These are phyloP conservation scores for Eulemur rufifrons DNA, from an alignment of 2,113 vertebrate species.

Conservation along the genomic window DNA sequence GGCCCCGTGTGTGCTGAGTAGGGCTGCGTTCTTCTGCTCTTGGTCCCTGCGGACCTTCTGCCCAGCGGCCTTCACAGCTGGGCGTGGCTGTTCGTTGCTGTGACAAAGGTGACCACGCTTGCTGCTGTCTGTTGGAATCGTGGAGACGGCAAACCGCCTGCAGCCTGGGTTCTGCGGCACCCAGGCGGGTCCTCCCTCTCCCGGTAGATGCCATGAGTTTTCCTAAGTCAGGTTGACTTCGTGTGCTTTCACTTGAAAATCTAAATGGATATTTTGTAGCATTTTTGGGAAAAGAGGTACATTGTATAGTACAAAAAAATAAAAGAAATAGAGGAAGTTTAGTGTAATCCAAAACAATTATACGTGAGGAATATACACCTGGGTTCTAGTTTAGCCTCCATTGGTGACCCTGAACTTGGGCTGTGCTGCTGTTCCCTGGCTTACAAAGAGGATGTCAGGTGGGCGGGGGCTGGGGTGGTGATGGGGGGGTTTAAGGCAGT, in stretches of 20 bases:
- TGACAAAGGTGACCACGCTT: rapidly evolving
- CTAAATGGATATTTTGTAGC: neutral
- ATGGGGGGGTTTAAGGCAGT: rapidly evolving
- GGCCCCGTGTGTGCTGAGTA: rapidly evolving
- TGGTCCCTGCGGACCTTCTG: neutral
- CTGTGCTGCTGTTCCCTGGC: rapidly evolving
- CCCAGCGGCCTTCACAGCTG: neutral
- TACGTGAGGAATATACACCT: rapidly evolving
- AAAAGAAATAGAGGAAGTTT: neutral
- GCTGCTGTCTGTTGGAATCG: rapidly evolving
- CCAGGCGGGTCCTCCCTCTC: neutral
- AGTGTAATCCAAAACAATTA: rapidly evolving
- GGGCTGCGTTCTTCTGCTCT: rapidly evolving
- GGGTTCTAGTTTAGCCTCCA: rapidly evolving
- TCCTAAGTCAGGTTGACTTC: neutral
- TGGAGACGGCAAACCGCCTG: rapidly evolving
- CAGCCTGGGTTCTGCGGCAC: neutral
- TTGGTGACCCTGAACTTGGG: neutral
- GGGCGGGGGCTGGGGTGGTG: neutral
- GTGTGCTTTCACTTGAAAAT: neutral
- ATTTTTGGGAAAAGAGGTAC: neutral
- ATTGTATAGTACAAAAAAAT: rapidly evolving
- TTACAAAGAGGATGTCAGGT: no score
- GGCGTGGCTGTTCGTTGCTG: rapidly evolving
- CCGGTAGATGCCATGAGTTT: rapidly evolving